phyloP scores from a whole-genome alignment of 2,113 vertebrate species.

The Glareola pratincola region DNA sequence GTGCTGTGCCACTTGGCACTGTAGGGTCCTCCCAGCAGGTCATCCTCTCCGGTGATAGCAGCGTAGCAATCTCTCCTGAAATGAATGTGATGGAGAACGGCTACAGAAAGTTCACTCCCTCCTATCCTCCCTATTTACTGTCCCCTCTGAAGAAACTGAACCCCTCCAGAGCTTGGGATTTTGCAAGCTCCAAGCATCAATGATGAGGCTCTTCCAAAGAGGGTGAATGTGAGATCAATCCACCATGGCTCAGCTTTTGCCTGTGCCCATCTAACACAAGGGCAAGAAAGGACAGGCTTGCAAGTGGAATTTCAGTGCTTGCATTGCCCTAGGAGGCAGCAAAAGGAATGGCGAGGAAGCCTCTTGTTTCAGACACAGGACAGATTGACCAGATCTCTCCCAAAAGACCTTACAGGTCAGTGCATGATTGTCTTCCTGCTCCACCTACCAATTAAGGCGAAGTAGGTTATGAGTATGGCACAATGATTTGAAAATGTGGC shows the following conservation, averaged over 20 bases:
- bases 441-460: slow-evolving; percentile 20
- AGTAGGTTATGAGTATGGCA: neutral
- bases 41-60: neutral
- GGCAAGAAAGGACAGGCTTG: neutral
- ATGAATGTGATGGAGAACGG: neutral
- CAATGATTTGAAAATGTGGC: neutral
- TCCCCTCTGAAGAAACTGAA: neutral
- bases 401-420: neutral
- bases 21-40: neutral
- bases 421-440: slow-evolving; percentile 3
- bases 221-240: neutral
- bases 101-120: neutral
- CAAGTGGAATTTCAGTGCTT: neutral
- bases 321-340: neutral
- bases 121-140: neutral
- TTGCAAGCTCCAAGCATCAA: neutral
- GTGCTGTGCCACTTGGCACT: neutral
- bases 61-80: neutral
- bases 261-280: neutral
- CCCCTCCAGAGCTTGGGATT: neutral
- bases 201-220: neutral
- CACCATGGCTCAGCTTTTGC: neutral
- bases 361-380: neutral
- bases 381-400: neutral
- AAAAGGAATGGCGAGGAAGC: neutral